Conservation (phyloP, 2,113 vertebrate species). For the Zosterops japonicus region DNA sequence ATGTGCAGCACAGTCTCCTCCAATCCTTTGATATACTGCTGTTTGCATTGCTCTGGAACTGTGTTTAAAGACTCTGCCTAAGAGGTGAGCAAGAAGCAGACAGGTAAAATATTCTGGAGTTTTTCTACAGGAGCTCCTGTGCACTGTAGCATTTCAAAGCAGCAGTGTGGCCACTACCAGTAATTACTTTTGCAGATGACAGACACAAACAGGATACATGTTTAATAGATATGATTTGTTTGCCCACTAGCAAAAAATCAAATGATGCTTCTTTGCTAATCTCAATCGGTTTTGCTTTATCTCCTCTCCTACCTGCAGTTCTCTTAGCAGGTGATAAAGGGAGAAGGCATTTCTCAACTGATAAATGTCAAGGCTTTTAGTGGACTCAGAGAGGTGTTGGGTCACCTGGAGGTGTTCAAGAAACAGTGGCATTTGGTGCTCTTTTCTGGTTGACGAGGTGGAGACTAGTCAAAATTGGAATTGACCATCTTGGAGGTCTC, state of each 20-base stretch:
- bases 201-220: background rate
- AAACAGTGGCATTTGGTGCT: background rate
- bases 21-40: conserved; percentile 8
- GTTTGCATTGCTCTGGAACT: conserved; percentile 23
- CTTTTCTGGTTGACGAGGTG: background rate
- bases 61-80: background rate
- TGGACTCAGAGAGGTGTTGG: background rate
- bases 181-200: background rate
- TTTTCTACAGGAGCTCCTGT: background rate
- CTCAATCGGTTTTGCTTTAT: background rate
- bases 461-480: background rate
- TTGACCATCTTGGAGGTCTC: background rate
- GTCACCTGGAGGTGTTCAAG: background rate
- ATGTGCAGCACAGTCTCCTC: background rate
- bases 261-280: background rate
- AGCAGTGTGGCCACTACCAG: background rate
- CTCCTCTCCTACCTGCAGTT: background rate
- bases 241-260: background rate
- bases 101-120: background rate
- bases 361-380: background rate
- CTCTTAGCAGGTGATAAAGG: background rate
- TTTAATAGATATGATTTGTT: background rate
- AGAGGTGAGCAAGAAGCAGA: background rate
- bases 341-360: background rate
- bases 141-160: background rate